Evolutionary conservation across 2,113 vertebrate genomes (phyloP).

Genomic region (Ginglymostoma cirratum): DNA sequence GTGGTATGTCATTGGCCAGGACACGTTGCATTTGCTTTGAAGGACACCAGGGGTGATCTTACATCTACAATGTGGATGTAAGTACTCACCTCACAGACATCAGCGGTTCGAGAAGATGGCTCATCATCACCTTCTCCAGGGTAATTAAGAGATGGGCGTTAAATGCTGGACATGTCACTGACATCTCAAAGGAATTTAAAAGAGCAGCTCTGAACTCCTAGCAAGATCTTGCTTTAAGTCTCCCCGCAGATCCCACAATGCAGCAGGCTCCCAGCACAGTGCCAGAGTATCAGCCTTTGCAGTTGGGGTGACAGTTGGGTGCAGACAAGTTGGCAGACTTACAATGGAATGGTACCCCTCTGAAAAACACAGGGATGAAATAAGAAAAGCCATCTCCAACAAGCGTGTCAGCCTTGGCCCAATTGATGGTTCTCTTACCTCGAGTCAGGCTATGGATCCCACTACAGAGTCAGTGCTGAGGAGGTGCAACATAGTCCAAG

Average conservation of each 20-base stretch:
- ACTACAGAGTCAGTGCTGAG: background rate
- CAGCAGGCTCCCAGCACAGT: background rate
- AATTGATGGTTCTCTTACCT: background rate
- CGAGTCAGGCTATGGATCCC: background rate
- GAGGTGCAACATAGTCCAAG: background rate
- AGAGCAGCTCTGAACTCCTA: background rate
- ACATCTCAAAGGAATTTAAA: no score
- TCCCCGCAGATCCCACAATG: background rate
- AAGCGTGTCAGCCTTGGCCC: background rate
- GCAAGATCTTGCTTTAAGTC: background rate
- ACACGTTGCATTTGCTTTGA: background rate
- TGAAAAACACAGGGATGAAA: background rate
- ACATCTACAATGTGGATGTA: background rate
- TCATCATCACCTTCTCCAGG: no score
- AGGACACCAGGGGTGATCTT: background rate
- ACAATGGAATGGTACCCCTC: background rate
- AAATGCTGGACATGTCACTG: no score
- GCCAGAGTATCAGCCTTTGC: background rate
- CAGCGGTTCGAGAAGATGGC: no score
- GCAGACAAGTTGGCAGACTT: background rate
- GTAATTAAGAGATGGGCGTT: no score
- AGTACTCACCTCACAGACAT: no score
- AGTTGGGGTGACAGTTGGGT: background rate
- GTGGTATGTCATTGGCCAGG: background rate
- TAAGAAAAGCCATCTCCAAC: background rate